Base-by-base conservation (phyloP, 2,113 vertebrate genomes). In the Brachypodius melanocephalos region DNA sequence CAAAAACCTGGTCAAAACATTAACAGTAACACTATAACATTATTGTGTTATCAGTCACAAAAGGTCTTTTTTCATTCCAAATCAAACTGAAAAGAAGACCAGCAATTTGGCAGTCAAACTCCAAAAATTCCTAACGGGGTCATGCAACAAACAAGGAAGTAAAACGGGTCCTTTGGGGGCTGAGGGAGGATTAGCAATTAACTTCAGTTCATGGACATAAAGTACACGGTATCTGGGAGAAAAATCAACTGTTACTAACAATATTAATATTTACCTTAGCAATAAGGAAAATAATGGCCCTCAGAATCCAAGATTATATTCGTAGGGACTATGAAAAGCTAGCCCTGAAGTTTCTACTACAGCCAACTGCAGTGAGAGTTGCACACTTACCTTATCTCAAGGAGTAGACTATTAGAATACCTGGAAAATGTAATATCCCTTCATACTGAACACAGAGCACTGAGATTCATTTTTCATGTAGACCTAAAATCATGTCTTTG, bases 381-480 rank as follows among this genome's bases (percentile, higher is more conserved):
- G 38, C 34, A 66, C 26, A 74, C 4, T 32, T 48, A 49, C 16
- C 25, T 18, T 67, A 66, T 8, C 17, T 67, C 36, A 43, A 86
- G 86, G 38, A 0, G 0, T 0, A 59, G 72, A 36, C 58, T 61
- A 25, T 22, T 32, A 76, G 24, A 6, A 87, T 29, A 58, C 8
- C n/a, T 61, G 19, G 15, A 88, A 85, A 88, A 77, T 0, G 4
- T 38, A 34, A 82, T 31, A 31, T 18, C 31, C 17, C 20, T 63
- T 63, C 58, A 20, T 29, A 69, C 14, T 22, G 22, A 90, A 62
- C 7, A 12, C 21, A 66, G 32, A 83, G 19, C 9, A 25, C 29
- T 9, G 36, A 78, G 38, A 63, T 76, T 69, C 14, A 57, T 83
- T 83, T 83, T 65, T 65, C 45, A 45, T 7, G 25, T 40, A 2